Evolutionary conservation across 2,797 vertebrate species (phyloP), one percentile per base, ranked within the genome.

Genomic region (Eidolon dupreanum): DNA sequence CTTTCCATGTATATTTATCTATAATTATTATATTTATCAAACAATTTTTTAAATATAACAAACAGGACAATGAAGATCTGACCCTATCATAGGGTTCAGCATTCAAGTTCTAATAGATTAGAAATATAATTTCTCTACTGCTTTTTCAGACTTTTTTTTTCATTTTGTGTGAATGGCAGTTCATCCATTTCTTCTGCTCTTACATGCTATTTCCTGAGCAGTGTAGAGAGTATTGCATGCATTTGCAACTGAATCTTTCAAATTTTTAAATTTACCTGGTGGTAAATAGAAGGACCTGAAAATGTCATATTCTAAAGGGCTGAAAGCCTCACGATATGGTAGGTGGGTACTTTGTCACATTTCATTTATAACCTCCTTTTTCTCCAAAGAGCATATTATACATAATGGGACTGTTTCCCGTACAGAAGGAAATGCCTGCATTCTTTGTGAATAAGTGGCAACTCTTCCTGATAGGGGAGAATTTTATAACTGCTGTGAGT

Each of bases 331-430:
- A 28, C 0, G 19, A 3, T 65, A 31, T 51, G 38, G 55, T 22
- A 81, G 78, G 7, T 77, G 51, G 2, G 22, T 16, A 55, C 31
- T 92, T 59, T 46, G 74, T 49, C 68, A 63, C 70, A 65, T 94
- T 90, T 95, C 73, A 53, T 41, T 95, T 94, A 94, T 63, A 91
- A 88, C 74, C 65, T 74, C 46, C 17, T 89, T 95, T 81, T 95
- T 66, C 89, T 87, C 83, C 79, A 74, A 84, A 94, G 79, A 96
- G 65, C 38, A 24, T 84, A 63, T 90, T 77, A 63, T 17, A 81
- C 43, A 38, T 19, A 86, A 74, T 66, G 3, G 15, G 51, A 43
- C 66, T 46, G 63, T 71, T 66, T 77, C 85, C 4, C 15, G 59
- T 38, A 33, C 41, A 41, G 36, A 91, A 92, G 75, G 85, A 96